Percentiles rank a stretch among this genome's conserved stretches.
These are phyloP conservation scores for Zaprionus ornatus DNA, from an alignment of 1,140 invertebrate genomes.

Conservation along the genomic window DNA sequence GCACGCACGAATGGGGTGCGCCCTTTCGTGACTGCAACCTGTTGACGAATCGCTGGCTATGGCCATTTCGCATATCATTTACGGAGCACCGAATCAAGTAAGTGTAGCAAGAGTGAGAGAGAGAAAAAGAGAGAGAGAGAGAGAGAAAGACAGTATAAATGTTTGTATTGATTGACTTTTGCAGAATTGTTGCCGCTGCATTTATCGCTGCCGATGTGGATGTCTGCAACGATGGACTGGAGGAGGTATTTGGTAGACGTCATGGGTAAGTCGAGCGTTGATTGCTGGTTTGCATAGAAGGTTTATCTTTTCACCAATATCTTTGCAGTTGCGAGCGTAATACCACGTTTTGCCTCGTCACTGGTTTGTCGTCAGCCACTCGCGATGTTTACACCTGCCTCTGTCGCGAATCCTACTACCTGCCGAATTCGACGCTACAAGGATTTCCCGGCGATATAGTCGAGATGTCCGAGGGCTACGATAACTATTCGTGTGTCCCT, in stretches of 20 bases:
- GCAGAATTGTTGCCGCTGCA: slow-evolving; percentile 81
- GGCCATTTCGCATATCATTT: slow-evolving; percentile 83
- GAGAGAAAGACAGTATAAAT: not conserved
- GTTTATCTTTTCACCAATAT: not conserved
- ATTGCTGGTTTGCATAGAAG: not conserved
- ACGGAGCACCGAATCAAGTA: slow-evolving; percentile 79
- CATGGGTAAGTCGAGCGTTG: slow-evolving; percentile 64
- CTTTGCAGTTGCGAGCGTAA: slow-evolving; percentile 80
- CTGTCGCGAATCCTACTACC: slow-evolving; percentile 84
- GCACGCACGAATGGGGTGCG: slow-evolving; percentile 80
- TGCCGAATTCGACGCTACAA: slow-evolving; percentile 83
- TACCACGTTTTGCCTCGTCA: slow-evolving; percentile 81
- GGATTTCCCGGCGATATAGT: slow-evolving; percentile 84
- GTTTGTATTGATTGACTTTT: not conserved
- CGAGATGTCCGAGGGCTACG: slow-evolving; percentile 80
- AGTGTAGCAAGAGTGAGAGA: slow-evolving; percentile 1
- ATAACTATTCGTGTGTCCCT: slow-evolving; percentile 86
- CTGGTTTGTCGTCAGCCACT: slow-evolving; percentile 63
- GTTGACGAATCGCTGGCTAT: slow-evolving; percentile 79
- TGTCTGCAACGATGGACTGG: slow-evolving; percentile 83
- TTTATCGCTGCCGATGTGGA: slow-evolving; percentile 83
- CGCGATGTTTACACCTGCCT: slow-evolving; percentile 84
- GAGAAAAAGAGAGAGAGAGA: not conserved
- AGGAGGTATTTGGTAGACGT: slow-evolving; percentile 80
- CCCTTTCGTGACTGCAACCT: slow-evolving; percentile 83